These are phyloP conservation scores for Parasteatoda lunata DNA, from an alignment of 2,888 invertebrate genomes.

Conservation along the genomic window DNA sequence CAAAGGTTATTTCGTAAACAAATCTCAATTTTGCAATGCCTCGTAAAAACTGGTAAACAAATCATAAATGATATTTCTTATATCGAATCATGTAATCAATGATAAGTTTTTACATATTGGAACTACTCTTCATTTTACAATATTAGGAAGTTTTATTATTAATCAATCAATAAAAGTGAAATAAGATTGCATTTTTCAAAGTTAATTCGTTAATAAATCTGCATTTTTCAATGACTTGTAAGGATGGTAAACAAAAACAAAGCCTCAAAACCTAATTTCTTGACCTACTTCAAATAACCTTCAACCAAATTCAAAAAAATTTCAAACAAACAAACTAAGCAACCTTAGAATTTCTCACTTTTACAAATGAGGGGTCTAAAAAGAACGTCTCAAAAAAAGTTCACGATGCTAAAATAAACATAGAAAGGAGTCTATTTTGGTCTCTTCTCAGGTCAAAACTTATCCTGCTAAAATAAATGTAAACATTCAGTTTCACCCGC, in stretches of 20 bases:
- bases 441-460: neutral
- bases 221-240: no score
- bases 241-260: constrained; percentile 6
- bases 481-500: neutral
- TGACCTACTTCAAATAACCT: neutral
- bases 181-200: no score
- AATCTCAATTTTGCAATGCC: no score
- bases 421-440: constrained; percentile 12
- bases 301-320: neutral
- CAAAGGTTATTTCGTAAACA: no score
- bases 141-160: no score
- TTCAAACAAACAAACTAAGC: neutral
- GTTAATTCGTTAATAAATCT: no score
- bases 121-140: no score
- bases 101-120: no score
- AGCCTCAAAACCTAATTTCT: neutral
- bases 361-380: neutral
- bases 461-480: neutral
- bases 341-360: neutral
- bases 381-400: neutral
- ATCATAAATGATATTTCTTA: no score
- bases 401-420: constrained; percentile 28
- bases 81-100: no score
- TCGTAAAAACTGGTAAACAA: no score
- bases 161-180: no score